phyloP scores from a whole-genome alignment of 37 sponge, comb jelly and placozoan genomes.

The Lycopodina hypogea region DNA sequence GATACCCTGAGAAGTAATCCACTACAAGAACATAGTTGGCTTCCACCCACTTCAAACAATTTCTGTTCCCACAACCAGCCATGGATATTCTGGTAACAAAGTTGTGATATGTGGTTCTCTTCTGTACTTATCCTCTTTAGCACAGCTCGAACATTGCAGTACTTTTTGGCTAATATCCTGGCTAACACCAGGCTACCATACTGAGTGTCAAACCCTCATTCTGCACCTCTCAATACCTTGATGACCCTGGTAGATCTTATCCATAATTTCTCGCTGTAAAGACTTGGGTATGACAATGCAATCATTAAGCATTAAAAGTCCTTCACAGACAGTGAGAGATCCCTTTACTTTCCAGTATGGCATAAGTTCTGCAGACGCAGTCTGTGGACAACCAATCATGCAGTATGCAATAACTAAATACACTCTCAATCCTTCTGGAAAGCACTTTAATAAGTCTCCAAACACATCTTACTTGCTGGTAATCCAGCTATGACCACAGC shows the following conservation, averaged over 20 bases:
- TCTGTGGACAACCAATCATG: slow-evolving; percentile 18
- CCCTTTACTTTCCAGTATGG: slow-evolving; percentile 25
- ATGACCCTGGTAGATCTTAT: slow-evolving; percentile 48
- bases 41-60: slow-evolving; percentile 32
- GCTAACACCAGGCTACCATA: slow-evolving; percentile 55
- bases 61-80: slow-evolving; percentile 42
- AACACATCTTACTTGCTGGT: not conserved
- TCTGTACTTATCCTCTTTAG: not conserved
- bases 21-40: slow-evolving; percentile 22
- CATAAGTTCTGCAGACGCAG: not conserved
- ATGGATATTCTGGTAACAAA: slow-evolving; percentile 37
- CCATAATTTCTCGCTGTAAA: slow-evolving; percentile 9
- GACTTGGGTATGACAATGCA: slow-evolving; percentile 35
- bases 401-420: slow-evolving; percentile 7
- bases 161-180: slow-evolving; percentile 11
- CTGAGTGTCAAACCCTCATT: slow-evolving; percentile 11
- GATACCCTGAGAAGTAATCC: slow-evolving; percentile 42
- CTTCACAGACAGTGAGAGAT: not conserved
- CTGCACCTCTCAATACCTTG: slow-evolving; percentile 29
- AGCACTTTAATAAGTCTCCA: not conserved
- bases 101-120: slow-evolving; percentile 30
- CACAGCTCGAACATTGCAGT: slow-evolving; percentile 7
- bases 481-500: not conserved
- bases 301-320: not conserved
- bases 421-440: not conserved